Base-by-base conservation (phyloP, 1,140 invertebrate genomes). In the Coelopa frigida region DNA sequence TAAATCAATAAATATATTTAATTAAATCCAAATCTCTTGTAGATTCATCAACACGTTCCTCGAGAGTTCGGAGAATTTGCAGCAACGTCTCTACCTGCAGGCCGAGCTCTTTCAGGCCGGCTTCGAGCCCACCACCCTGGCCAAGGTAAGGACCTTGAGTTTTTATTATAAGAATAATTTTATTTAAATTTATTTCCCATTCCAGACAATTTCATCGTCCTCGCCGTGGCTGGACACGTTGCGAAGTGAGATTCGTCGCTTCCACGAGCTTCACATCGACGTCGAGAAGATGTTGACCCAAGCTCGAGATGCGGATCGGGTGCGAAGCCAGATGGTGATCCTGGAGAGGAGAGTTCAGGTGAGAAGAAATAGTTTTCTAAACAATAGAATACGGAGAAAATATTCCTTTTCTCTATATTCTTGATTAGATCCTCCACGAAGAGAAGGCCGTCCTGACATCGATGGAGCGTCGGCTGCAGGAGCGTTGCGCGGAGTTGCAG, bases 31-130 rank as follows among this genome's bases (percentile, higher is more conserved):
- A 33, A 21, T 41, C 14, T 47, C 33, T 6, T 12, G 10, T 14
- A 68, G 64, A 36, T 93, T 94, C 61, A 73, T 95, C 18, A 94
- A 94, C 56, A 80, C 82, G 1, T 82, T 94, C 51, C 68, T 94
- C 12, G 77, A 81, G 49, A 87, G 85, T 7, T 80, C 86, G 0
- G 79, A 80, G 0, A 78, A 77, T 15, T 72, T 82, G 1, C 86
- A 90, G 56, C 79, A 84, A 24, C 80, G 82, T 50, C 76, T 96
- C 8, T 92, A 93, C 66, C 81, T 95, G 36, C 92, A 96, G 71
- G 87, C 90, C 6, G 88, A 92, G 68, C 70, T 93, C 21, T 82
- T 85, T 54, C 85, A 89, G 61, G 88, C 89, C 15, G 88, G 88
- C 7, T 78, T 91, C 40, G 84, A 89, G 55, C 75, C 83, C 5